These are phyloP conservation scores for Aulostomus chinensis DNA, from an alignment of 2,797 vertebrate genomes.

Conservation along the genomic window DNA sequence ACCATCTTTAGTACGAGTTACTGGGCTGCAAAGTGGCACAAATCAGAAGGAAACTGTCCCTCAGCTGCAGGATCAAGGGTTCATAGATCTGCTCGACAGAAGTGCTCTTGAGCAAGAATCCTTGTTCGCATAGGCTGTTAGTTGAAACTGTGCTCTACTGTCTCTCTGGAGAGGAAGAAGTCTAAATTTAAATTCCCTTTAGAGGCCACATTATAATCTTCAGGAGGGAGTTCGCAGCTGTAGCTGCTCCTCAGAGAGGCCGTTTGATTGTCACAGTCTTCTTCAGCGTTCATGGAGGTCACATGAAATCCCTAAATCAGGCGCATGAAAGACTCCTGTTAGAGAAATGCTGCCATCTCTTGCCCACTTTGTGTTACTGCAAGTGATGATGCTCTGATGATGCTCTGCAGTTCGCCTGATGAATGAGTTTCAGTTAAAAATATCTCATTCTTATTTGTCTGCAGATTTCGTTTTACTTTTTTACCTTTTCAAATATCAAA, in stretches of 20 bases:
- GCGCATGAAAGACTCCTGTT: neutral
- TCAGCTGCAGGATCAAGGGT: slow-evolving; percentile 5
- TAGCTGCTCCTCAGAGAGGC: slow-evolving; percentile 7
- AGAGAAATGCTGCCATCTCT: slow-evolving; percentile 65
- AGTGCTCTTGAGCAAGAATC: slow-evolving; percentile 37
- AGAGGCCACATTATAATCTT: slow-evolving; percentile 12
- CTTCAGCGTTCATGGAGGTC: slow-evolving; percentile 7
- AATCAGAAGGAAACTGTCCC: neutral
- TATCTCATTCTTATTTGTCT: too few relatives aligned
- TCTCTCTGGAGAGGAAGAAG: slow-evolving; percentile 19
- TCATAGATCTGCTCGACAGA: slow-evolving; percentile 33
- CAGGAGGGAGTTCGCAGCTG: slow-evolving; percentile 1
- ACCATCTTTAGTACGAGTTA: neutral
- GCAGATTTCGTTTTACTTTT: too few relatives aligned
- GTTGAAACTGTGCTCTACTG: slow-evolving; percentile 14
- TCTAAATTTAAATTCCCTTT: slow-evolving; percentile 24
- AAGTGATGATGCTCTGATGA: neutral
- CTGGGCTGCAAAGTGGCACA: neutral
- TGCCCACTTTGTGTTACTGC: slow-evolving; percentile 45
- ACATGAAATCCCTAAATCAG: slow-evolving; percentile 22
- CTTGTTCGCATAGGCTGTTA: slow-evolving; percentile 13
- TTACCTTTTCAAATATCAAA: too few relatives aligned
- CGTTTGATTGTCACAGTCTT: neutral
- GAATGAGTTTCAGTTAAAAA: too few relatives aligned
- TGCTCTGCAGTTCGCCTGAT: neutral